These are phyloP conservation scores for Diorhabda elongata DNA, from an alignment of 1,140 invertebrate genomes.

Conservation along the genomic window DNA sequence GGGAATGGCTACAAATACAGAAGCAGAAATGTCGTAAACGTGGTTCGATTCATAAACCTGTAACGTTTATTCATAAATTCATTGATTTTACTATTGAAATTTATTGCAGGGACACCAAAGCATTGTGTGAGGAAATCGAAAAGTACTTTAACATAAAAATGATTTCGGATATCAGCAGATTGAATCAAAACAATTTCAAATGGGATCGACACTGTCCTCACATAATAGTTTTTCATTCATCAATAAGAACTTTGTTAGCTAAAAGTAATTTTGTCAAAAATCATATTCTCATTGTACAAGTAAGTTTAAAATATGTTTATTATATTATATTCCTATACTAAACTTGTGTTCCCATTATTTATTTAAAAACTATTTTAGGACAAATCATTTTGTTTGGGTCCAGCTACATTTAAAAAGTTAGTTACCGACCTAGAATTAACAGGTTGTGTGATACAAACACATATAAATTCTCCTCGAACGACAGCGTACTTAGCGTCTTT, in stretches of 20 bases:
- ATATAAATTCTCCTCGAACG: conserved; percentile 67
- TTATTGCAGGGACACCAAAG: conserved; percentile 33
- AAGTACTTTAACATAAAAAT: conserved; percentile 30
- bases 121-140: conserved; percentile 33
- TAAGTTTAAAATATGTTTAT: conserved; percentile 37
- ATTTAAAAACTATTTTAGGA: conserved; percentile 52
- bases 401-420: conserved; percentile 63
- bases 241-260: conserved; percentile 53
- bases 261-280: conserved; percentile 57
- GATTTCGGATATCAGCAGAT: conserved; percentile 36
- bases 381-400: conserved; percentile 69
- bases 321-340: not conserved
- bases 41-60: no score
- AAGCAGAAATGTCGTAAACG: no score
- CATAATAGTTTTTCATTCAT: conserved; percentile 63
- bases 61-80: not conserved
- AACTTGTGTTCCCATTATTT: not conserved
- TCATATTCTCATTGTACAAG: conserved; percentile 59
- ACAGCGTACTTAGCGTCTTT: conserved; percentile 69
- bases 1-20: no score
- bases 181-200: conserved; percentile 55
- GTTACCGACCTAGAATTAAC: conserved; percentile 59
- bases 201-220: conserved; percentile 69
- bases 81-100: not conserved
- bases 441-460: conserved; percentile 71